Percentiles rank a stretch among this genome's conserved stretches.
Evolutionary conservation across 2,113 vertebrate genomes (phyloP).

Genomic region (Acanthisitta chloris): DNA sequence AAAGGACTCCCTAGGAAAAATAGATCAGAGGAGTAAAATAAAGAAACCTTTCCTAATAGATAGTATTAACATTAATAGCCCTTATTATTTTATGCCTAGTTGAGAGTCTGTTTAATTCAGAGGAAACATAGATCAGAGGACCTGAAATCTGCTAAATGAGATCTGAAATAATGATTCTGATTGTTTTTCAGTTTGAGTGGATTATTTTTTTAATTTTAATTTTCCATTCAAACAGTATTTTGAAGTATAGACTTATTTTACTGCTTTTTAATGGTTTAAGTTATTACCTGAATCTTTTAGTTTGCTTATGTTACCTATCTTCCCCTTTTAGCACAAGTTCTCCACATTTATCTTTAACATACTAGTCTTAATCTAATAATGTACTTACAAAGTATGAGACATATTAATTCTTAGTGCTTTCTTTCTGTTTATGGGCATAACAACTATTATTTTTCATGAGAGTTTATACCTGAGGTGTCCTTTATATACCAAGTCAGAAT

Average conservation of each 20-base stretch:
- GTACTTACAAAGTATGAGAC: neutral
- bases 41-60: neutral
- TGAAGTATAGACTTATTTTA: neutral
- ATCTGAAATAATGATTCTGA: neutral
- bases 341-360: neutral
- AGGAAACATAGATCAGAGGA: neutral
- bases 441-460: neutral
- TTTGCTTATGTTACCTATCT: neutral
- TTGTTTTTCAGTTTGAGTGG: neutral
- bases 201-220: neutral
- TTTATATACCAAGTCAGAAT: neutral
- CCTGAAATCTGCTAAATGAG: neutral
- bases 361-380: neutral
- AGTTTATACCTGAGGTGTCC: neutral
- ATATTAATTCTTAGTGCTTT: neutral
- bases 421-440: neutral
- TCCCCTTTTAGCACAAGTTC: neutral
- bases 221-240: neutral
- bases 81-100: neutral
- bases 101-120: neutral
- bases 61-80: neutral
- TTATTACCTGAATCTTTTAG: neutral
- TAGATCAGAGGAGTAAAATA: neutral
- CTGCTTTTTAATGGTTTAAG: neutral
- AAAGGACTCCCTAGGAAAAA: neutral